Evolutionary conservation across 1,140 invertebrate species (phyloP), one percentile per base, ranked within the genome.

Genomic region (Lepidurus arcticus): DNA sequence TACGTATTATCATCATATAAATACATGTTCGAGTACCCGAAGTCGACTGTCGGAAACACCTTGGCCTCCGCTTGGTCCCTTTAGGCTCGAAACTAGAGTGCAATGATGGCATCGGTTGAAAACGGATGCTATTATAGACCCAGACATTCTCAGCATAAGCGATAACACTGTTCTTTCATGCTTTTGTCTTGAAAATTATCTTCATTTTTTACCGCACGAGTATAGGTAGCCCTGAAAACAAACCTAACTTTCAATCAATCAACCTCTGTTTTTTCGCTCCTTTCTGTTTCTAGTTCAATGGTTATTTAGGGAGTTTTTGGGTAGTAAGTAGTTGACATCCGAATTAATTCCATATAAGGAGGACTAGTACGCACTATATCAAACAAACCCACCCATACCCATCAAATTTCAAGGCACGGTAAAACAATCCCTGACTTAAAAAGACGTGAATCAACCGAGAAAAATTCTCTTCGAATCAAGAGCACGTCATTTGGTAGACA

Each of bases 41-140:
- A 65, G 53, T 13, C 53, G 21, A 65, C 13, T 65, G n/a, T 13
- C 7, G 5, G 8, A 21, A 13, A 65, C 21, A 65, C 53, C 13
- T 65, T 65, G 53, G 53, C n/a, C 53, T 65, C n/a, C 53, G 16
- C 53, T 65, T 0, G 16, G 53, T 65, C 8, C 16, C 53, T 65
- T 65, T 65, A 65, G 53, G 53, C 53, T 65, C 53, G 21, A 65
- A 65, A 65, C n/a, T 65, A 21, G 53, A 65, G 8, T 65, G 53
- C 53, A 65, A 8, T 65, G 53, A 65, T 65, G 53, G 1, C 53
- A 16, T 65, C 53, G 53, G 53, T 21, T 65, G 13, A 65, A 16
- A 47, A 65, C 6, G 7, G 53, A 65, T n/a, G 13, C 16, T n/a
- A 65, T 13, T n/a, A 65, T 13, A 65, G 16, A 65, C 16, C 9